phyloP scores from a whole-genome alignment of 2,888 invertebrate species.

The Scrobipalpa costella region DNA sequence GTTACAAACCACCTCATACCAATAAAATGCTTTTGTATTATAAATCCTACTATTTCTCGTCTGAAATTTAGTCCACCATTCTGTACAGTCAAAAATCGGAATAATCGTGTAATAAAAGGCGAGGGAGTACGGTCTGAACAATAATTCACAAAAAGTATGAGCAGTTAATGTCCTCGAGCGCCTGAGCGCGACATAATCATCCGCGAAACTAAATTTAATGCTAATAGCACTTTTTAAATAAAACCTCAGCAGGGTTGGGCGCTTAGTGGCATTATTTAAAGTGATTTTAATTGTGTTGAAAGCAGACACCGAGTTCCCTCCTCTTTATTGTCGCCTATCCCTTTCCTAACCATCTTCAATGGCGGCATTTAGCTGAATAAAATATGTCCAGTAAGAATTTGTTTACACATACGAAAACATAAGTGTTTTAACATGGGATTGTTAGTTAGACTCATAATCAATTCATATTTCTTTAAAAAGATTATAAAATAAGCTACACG shows the following conservation, averaged over 20 bases:
- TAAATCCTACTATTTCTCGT: no score
- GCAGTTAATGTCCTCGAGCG: slow-evolving; percentile 69
- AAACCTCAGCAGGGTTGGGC: slow-evolving; percentile 70
- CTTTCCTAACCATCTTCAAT: slow-evolving; percentile 47
- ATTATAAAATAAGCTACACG: background rate
- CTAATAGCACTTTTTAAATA: slow-evolving; percentile 80
- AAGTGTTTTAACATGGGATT: no score
- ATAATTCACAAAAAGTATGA: slow-evolving; percentile 79
- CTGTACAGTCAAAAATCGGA: slow-evolving; percentile 53
- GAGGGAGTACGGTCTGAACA: slow-evolving; percentile 65
- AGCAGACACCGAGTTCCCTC: slow-evolving; percentile 77
- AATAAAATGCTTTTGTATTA: no score
- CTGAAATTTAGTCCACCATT: background rate
- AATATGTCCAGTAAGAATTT: no score
- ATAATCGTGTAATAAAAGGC: slow-evolving; percentile 71
- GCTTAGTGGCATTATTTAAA: slow-evolving; percentile 79
- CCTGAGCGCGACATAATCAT: slow-evolving; percentile 78
- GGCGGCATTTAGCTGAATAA: slow-evolving; percentile 46
- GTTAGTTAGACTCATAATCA: no score
- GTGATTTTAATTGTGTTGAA: slow-evolving; percentile 81
- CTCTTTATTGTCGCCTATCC: slow-evolving; percentile 70
- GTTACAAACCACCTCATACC: no score
- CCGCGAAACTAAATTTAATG: slow-evolving; percentile 80
- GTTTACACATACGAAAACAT: no score
- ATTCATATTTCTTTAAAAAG: no score